phyloP scores from a whole-genome alignment of 2,797 vertebrate species.

The Megalops cyprinoides region DNA sequence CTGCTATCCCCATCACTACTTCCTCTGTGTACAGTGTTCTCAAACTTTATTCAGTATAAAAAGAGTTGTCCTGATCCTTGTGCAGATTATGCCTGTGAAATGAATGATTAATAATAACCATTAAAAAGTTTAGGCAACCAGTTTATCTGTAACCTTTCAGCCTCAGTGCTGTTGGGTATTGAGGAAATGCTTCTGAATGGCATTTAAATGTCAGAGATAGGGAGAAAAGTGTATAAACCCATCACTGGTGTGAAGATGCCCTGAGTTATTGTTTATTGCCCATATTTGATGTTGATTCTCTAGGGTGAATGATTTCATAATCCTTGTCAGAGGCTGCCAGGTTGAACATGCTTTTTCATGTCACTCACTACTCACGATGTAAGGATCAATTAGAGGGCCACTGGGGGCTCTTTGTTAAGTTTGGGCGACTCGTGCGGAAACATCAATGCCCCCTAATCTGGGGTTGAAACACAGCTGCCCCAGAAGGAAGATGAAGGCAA shows the following conservation, averaged over 20 bases:
- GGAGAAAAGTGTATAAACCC: too few species aligned
- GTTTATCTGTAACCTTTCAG: not conserved
- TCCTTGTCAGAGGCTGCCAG: not conserved
- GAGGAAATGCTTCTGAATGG: not conserved
- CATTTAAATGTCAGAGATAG: not conserved
- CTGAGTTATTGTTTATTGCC: not conserved
- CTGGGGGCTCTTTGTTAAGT: not conserved
- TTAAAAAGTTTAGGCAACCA: not conserved
- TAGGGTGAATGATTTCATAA: not conserved
- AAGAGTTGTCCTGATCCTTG: not conserved
- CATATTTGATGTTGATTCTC: not conserved
- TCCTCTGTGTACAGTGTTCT: too few species aligned
- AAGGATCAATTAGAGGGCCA: not conserved
- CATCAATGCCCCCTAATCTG: not conserved
- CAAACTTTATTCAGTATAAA: not conserved
- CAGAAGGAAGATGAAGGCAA: not conserved
- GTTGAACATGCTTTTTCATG: constrained; percentile 9
- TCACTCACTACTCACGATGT: not conserved
- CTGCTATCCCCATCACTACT: too few species aligned
- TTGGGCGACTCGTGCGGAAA: not conserved
- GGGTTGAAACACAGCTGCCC: constrained; percentile 2
- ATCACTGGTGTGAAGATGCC: not conserved
- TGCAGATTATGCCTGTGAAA: not conserved
- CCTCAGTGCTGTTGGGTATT: not conserved
- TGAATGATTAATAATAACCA: not conserved